Evolutionary conservation across 2,888 invertebrate species (phyloP), one percentile per base, ranked within the genome.

Genomic region (Trachelus stipa): DNA sequence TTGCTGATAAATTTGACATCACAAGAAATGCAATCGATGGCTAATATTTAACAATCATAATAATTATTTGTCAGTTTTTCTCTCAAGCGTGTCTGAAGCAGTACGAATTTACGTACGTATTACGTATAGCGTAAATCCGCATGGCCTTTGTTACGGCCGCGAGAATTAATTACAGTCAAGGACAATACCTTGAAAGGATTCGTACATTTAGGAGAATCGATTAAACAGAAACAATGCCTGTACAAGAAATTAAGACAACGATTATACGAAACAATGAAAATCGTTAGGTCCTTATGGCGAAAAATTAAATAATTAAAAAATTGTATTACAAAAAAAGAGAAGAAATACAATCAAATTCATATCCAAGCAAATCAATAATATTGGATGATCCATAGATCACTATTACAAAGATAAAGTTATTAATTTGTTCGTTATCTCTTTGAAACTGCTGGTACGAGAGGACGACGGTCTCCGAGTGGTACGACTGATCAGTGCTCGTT

Each of bases 401-500:
- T 23, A 2, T 56, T 23, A 56, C 23, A 9, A 0, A 23, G 56
- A 56, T 56, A 23, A 56, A 23, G 23, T 15, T 15, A 15, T 56
- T 56, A 2, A 9, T 56, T 23, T 23, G 23, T 23, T 23, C 23
- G 56, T 56, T 56, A 56, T 23, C 15, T 56, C 56, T 23, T 56
- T 9, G 23, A 23, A 23, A 23, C 75, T 79, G 80, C 77, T 77
- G 73, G 68, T 33, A 81, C 81, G 78, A 80, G 81, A 82, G 79
- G 81, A 81, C 81, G 81, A 78, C 82, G 83, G 82, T 85, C 85
- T 85, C 83, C 79, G 84, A 84, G 84, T 86, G 88, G 86, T 87
- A 87, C 87, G 83, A 81, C 85, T 87, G 86, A 87, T 88, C 86
- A 80, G 83, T 81, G 81, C 85, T 86, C 82, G 85, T 88, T 88